Evolutionary conservation across 2,888 invertebrate genomes (phyloP).

Genomic region (Fragum fragum): DNA sequence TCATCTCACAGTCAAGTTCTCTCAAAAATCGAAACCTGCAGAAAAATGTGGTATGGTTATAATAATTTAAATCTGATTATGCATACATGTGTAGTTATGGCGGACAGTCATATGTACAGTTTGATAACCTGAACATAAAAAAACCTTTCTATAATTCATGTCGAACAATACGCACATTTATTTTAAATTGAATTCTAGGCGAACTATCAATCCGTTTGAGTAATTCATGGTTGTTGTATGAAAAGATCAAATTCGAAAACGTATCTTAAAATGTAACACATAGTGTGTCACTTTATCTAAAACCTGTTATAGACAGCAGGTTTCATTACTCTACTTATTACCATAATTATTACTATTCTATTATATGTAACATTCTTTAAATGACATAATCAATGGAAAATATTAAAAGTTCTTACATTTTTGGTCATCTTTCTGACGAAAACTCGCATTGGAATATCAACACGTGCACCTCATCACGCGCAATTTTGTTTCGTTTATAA

Average conservation of each 20-base stretch:
- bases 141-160: too few relatives aligned
- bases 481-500: constrained; percentile 16
- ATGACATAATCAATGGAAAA: neutral
- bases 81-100: neutral
- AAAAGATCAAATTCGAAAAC: too few relatives aligned
- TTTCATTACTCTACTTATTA: neutral
- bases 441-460: constrained; percentile 69
- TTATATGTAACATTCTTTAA: too few relatives aligned
- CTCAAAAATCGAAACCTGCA: constrained; percentile 93
- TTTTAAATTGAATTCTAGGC: too few relatives aligned
- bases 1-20: constrained; percentile 93
- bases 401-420: constrained; percentile 53
- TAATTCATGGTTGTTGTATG: too few relatives aligned
- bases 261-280: too few relatives aligned
- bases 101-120: neutral
- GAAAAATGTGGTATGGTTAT: too few relatives aligned
- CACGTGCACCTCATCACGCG: constrained; percentile 45
- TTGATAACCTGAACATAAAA: neutral
- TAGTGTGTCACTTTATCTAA: too few relatives aligned
- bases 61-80: neutral
- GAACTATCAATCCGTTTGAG: too few relatives aligned
- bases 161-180: too few relatives aligned
- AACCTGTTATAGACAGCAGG: too few relatives aligned
- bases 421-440: constrained; percentile 66
- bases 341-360: neutral